Base-by-base conservation (phyloP, 64 coral and sea anemone genomes). In the Montipora capricornis region DNA sequence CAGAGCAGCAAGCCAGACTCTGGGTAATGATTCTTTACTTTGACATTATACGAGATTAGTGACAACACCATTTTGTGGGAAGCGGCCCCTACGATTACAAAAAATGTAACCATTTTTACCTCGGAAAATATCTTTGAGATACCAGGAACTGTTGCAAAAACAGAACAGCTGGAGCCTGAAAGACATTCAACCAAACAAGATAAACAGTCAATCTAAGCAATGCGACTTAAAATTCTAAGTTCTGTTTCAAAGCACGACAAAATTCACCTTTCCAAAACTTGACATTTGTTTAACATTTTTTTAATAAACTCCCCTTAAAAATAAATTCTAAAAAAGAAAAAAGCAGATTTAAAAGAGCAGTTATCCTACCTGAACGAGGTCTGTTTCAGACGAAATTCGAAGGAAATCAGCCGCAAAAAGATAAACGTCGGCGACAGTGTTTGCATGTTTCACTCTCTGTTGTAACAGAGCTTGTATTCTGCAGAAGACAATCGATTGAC, bases 391-490 rank as follows among this genome's bases (percentile, higher is more conserved):
- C 11, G 92, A 96, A 62, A 99, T 91, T 13, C 95, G 90, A 5
- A 99, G 95, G 78, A 96, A 99, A 10, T 99, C 98, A 10, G 98
- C 89, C 64, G 98, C 98, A 92, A 99, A 99, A 13, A 99, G 91
- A 45, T 99, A 99, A 69, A 99, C 81, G 79, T 96, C 98, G 2
- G 92, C 88, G 6, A 99, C 83, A 81, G 47, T 94, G 49, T 89
- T 92, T 5, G 98, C 98, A 75, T 96, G 95, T 55, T 94, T 96
- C 13, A 91, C 91, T 78, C 98, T 89, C 87, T 99, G 95, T 74
- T 99, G 88, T 5, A 99, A 79, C 2, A 99, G 55, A 24, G 83
- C 83, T 85, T 92, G 89, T 20, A 96, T 94, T 75, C 98, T 99
- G 17, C 7, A 44, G 6, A 48, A 82, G 13, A 81, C 84, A 87